Percentiles rank a stretch among this genome's conserved stretches.
These are phyloP conservation scores for Andrena chrysosceles DNA, from an alignment of 2,888 invertebrate species.

Conservation along the genomic window DNA sequence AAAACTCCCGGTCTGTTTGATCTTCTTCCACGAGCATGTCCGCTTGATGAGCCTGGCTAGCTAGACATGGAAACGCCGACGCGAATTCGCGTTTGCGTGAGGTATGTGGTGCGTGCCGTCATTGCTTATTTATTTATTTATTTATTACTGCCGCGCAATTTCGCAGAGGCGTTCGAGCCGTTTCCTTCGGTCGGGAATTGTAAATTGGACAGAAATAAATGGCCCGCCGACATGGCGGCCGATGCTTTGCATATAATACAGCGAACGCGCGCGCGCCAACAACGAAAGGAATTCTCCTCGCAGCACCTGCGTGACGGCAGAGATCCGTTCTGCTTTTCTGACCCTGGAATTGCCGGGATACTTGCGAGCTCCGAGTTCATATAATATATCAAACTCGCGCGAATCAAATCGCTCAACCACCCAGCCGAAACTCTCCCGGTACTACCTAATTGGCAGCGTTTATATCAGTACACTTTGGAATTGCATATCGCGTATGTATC, in stretches of 20 bases:
- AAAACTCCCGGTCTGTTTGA: slow-evolving; percentile 82
- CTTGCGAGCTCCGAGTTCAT: not conserved
- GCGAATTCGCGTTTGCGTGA: slow-evolving; percentile 74
- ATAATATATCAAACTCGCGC: slow-evolving; percentile 18
- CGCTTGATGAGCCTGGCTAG: slow-evolving; percentile 74
- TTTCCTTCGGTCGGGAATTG: slow-evolving; percentile 16
- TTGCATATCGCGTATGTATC: too few species aligned
- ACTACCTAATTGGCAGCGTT: not conserved
- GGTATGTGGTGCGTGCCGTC: slow-evolving; percentile 80
- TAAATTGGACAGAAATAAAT: slow-evolving; percentile 44
- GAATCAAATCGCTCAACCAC: not conserved
- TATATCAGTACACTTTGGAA: too few species aligned
- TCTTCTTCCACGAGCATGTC: slow-evolving; percentile 65
- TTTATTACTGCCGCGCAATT: slow-evolving; percentile 64
- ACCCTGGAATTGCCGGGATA: slow-evolving; percentile 7
- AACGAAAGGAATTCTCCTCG: not conserved
- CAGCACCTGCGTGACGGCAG: slow-evolving; percentile 2
- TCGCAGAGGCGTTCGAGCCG: slow-evolving; percentile 25
- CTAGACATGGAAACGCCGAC: slow-evolving; percentile 41
- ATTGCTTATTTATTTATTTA: slow-evolving; percentile 80
- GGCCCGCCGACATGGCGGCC: slow-evolving; percentile 1
- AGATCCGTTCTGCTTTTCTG: slow-evolving; percentile 41
- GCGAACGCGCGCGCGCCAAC: not conserved
- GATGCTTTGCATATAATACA: slow-evolving; percentile 25
- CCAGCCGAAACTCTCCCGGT: slow-evolving; percentile 3